Evolutionary conservation across 2,888 invertebrate species (phyloP), one percentile per base, ranked within the genome.

Genomic region (Cryptus viduatorius): DNA sequence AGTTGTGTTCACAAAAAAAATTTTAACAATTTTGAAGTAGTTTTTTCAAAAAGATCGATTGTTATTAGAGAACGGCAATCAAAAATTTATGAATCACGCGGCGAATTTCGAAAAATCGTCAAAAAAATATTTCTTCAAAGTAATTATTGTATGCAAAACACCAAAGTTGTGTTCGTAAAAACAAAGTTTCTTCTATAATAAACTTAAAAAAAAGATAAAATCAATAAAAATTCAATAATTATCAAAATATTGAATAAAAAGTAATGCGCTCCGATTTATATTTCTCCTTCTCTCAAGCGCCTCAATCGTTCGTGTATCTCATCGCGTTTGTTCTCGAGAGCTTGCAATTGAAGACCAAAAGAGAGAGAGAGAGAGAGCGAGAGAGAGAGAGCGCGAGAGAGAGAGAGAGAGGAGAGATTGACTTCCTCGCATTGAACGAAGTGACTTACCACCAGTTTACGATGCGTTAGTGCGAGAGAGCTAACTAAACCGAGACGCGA

Each of bases 401-500:
- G 29, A 12, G 12, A 5, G 31, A n/a, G 61, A 29, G 29, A 19
- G 59, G 19, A 53, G 61, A 14, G 24, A 69, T 14, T 31, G 12
- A 50, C 29, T 24, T 42, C 14, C 10, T 14, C 31, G 31, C 61
- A 61, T 14, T n/a, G 61, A 31, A 61, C 61, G 31, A 31, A 61
- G 61, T 19, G 24, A 19, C 3, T 56, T 24, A 24, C 24, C 56
- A 24, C 56, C 0, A 19, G 19, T 19, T 29, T 14, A 29, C 24
- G 61, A 31, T 29, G 14, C 61, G 61, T 12, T 24, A 31, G 61
- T n/a, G 61, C 61, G 61, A 61, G 10, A 56, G 56, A 56, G 61
- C n/a, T 14, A 61, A 61, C 29, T 61, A 14, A 14, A 24, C 29
- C 65, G 53, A 50, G 78, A 61, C 44, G 48, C 65, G 59, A 61